A percentile compares a stretch with the other conserved stretches of the same genome.
Evolutionary conservation across 2,888 invertebrate species (phyloP).

Genomic region (Germaria angustata): DNA sequence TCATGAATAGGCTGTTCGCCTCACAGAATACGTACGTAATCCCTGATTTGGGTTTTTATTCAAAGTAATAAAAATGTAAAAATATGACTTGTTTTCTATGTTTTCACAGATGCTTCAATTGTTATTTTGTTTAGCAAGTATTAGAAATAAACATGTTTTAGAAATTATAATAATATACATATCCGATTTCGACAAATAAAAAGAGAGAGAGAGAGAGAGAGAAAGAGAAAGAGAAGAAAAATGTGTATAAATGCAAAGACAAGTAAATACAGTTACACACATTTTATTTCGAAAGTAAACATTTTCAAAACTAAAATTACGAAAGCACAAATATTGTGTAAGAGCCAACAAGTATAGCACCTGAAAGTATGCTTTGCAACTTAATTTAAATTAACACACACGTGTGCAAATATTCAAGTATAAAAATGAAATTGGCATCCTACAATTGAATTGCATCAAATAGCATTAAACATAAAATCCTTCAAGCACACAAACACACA

Average conservation of each 20-base stretch:
- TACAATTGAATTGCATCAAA: not conserved
- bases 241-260: not conserved
- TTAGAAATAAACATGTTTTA: too few relatives aligned
- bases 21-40: not conserved
- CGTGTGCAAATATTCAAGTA: too few relatives aligned
- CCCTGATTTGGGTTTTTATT: not conserved
- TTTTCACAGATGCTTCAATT: constrained; percentile 61
- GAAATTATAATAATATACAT: too few relatives aligned
- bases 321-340: not conserved
- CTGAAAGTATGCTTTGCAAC: constrained; percentile 13
- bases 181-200: not conserved
- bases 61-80: not conserved
- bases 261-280: not conserved
- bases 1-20: constrained; percentile 50
- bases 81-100: constrained; percentile 43
- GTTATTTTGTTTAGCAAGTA: constrained; percentile 55
- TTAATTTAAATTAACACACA: not conserved
- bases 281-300: not conserved
- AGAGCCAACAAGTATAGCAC: not conserved
- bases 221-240: not conserved
- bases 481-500: not conserved
- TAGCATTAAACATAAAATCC: not conserved
- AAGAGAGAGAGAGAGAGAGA: not conserved
- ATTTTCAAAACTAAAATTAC: not conserved
- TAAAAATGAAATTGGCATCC: not conserved